A percentile compares a stretch with the other conserved stretches of the same genome.
phyloP scores from a whole-genome alignment of 2,888 invertebrate genomes.

The Sinodicranocentrus sp. region DNA sequence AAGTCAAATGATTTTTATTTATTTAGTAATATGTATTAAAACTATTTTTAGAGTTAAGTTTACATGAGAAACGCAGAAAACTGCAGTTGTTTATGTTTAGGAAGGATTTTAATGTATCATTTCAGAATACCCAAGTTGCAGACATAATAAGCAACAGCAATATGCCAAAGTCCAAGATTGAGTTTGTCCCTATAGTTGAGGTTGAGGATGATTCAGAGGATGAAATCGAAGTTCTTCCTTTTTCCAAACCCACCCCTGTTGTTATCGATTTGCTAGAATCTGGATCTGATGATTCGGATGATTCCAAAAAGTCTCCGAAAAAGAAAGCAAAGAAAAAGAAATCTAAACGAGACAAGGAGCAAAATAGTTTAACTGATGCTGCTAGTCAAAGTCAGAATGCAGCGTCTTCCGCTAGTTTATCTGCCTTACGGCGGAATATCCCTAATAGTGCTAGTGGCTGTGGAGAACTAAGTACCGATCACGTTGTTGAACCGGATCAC shows the following conservation, averaged over 20 bases:
- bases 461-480: conserved; percentile 16
- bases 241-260: conserved; percentile 49
- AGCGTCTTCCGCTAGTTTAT: conserved; percentile 7
- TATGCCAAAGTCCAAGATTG: conserved; percentile 45
- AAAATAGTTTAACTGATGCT: conserved; percentile 8
- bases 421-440: neutral
- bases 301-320: conserved; percentile 19
- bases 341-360: neutral
- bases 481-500: conserved; percentile 36
- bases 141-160: neutral
- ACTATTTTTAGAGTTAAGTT: too few relatives aligned
- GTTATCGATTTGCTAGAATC: conserved; percentile 57
- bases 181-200: conserved; percentile 18
- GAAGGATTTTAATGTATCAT: neutral
- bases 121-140: too few relatives aligned
- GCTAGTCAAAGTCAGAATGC: conserved; percentile 32
- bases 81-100: neutral
- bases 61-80: neutral
- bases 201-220: conserved; percentile 32
- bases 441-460: neutral
- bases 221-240: conserved; percentile 54
- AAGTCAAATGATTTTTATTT: too few relatives aligned
- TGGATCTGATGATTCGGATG: conserved; percentile 9
- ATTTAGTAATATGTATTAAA: too few relatives aligned
- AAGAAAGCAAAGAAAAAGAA: conserved; percentile 54